phyloP scores from a whole-genome alignment of 2,113 vertebrate genomes.

The Semnopithecus entellus region DNA sequence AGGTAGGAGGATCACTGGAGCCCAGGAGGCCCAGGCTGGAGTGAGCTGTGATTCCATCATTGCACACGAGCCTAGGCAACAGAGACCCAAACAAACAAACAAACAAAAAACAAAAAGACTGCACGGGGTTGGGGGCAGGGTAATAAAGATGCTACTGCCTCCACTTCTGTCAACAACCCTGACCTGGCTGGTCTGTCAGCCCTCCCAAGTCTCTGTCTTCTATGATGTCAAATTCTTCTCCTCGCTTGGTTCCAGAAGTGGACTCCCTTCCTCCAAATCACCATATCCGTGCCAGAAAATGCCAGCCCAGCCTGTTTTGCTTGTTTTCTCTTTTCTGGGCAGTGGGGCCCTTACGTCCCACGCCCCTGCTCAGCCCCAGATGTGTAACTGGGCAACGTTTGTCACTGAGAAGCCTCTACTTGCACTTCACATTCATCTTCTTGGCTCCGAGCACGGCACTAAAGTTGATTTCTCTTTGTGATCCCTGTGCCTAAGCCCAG shows the following conservation, averaged over 20 bases:
- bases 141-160: not conserved
- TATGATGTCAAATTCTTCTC: not conserved
- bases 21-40: no score
- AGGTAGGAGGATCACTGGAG: no score
- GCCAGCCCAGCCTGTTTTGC: not conserved
- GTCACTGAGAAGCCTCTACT: not conserved
- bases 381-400: not conserved
- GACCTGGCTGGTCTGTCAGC: not conserved
- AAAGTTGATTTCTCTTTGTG: not conserved
- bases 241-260: not conserved
- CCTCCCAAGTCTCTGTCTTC: not conserved
- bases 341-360: not conserved
- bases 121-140: no score
- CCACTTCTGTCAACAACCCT: not conserved
- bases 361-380: not conserved
- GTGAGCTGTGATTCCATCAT: no score
- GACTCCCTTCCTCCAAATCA: not conserved
- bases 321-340: not conserved
- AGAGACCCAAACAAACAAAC: no score
- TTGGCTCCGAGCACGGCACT: not conserved
- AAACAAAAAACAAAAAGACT: no score
- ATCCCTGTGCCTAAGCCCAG: not conserved
- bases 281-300: not conserved
- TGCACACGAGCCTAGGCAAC: no score
- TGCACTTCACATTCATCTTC: not conserved